Percentiles rank a stretch among this genome's conserved stretches.
phyloP scores from a whole-genome alignment of 1,140 invertebrate species.

The Macrosteles quadrilineatus region DNA sequence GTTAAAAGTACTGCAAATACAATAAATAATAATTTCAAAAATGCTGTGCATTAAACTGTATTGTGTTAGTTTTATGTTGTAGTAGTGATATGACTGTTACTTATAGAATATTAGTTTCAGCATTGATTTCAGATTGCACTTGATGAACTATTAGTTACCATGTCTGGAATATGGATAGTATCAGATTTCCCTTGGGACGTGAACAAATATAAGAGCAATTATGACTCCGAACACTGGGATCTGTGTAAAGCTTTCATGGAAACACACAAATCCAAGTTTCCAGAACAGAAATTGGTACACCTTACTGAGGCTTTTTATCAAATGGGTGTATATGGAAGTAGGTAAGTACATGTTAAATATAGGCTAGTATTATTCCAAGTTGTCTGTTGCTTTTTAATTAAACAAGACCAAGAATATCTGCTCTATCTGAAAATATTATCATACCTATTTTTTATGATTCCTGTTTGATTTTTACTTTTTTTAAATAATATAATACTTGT shows the following conservation, averaged over 20 bases:
- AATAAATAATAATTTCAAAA: too few relatives aligned
- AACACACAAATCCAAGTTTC: neutral
- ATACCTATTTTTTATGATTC: neutral
- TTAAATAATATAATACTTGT: neutral
- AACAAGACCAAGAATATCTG: neutral
- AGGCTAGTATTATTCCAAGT: neutral
- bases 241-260: conserved; percentile 1
- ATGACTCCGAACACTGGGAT: neutral
- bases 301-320: conserved; percentile 4
- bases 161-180: neutral
- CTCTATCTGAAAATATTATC: neutral
- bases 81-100: too few relatives aligned
- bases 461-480: neutral
- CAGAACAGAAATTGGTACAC: neutral
- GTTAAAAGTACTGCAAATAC: too few relatives aligned
- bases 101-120: neutral
- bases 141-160: neutral
- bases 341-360: neutral
- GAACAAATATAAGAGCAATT: conserved; percentile 2
- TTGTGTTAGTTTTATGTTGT: too few relatives aligned
- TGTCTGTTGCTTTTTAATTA: neutral
- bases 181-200: neutral
- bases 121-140: neutral
- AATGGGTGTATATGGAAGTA: conserved; percentile 3
- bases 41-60: too few relatives aligned